A percentile compares a stretch with the other conserved stretches of the same genome.
Conservation (phyloP, 2,797 vertebrate genomes). For the Sebastes nivosus region DNA sequence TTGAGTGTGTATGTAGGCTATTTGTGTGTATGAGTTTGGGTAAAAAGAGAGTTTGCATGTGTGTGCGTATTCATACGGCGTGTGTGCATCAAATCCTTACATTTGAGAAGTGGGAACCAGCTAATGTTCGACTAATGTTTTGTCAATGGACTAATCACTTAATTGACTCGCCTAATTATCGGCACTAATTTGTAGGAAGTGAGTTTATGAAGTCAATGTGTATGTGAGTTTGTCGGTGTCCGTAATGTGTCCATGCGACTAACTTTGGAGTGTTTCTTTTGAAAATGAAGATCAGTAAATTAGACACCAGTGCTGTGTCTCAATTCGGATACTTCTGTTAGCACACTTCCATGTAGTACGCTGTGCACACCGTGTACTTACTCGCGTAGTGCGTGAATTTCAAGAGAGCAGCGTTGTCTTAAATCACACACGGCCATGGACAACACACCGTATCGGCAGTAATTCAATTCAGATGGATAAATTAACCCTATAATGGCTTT, state of each 20-base stretch:
- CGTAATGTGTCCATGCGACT: neutral
- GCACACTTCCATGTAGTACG: too few relatives aligned
- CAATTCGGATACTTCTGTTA: too few relatives aligned
- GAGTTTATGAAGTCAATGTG: neutral
- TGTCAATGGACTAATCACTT: neutral
- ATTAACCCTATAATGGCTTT: too few relatives aligned
- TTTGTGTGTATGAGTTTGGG: conserved; percentile 17
- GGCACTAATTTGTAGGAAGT: neutral
- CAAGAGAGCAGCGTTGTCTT: too few relatives aligned
- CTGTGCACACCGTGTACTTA: too few relatives aligned
- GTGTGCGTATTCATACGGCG: too few relatives aligned
- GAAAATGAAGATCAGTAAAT: neutral
- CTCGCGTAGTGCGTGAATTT: too few relatives aligned
- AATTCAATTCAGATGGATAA: too few relatives aligned
- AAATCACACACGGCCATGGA: too few relatives aligned
- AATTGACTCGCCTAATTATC: neutral
- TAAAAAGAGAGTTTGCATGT: neutral
- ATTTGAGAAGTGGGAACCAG: neutral
- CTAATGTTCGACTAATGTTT: conserved; percentile 1
- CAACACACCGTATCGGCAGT: too few relatives aligned
- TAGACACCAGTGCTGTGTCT: neutral
- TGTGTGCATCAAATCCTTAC: neutral
- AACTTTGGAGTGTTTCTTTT: neutral
- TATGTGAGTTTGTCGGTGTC: neutral
- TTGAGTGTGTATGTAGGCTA: conserved; percentile 18